Evolutionary conservation across 30 jellyfish, hydroid and myxozoan species (phyloP), one percentile per base, ranked within the genome.

Genomic region (Haliclystus octoradiatus): DNA sequence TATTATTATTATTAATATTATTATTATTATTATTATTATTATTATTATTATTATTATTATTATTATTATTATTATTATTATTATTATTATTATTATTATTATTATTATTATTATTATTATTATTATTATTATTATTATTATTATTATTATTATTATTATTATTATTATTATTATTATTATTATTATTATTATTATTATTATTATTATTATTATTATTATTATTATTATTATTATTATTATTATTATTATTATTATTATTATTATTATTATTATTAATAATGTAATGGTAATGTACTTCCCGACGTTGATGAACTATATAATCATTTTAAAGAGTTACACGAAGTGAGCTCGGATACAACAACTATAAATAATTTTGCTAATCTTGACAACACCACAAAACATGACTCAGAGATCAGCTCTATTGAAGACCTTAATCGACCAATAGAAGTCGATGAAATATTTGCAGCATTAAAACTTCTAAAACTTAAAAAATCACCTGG

Each of bases 211-310:
- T 62, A 65, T 65, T 62, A 65, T 65, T 62, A 65, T 65, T 32
- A 65, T 65, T 29, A 65, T 65, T 62, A 65, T 65, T 32, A 65
- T 65, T 62, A 65, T 31, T 62, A 65, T 66, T 65, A 34, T 66
- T 47, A 34, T 66, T 32, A 34, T 66, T 22, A 66, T 9, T 65
- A 32, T 32, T 65, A 66, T 66, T 24, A 32, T 33, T 65, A 32
- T 66, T 35, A 34, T 66, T 31, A 32, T 25, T 62, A 5, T 32
- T 62, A 31, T 65, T 30, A 29, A 7, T 23, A 5, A 15, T 7
- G 26, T 26, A 14, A 53, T 9, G n/a, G 13, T 53, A 7, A 53
- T 7, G 5, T n/a, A n/a, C n/a, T n/a, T n/a, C n/a, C n/a, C n/a
- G n/a, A n/a, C n/a, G n/a, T n/a, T n/a, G n/a, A n/a, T n/a, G n/a